A percentile compares a stretch with the other conserved stretches of the same genome.
phyloP scores from a whole-genome alignment of 2,888 invertebrate species.

The Bellardia bayeri region DNA sequence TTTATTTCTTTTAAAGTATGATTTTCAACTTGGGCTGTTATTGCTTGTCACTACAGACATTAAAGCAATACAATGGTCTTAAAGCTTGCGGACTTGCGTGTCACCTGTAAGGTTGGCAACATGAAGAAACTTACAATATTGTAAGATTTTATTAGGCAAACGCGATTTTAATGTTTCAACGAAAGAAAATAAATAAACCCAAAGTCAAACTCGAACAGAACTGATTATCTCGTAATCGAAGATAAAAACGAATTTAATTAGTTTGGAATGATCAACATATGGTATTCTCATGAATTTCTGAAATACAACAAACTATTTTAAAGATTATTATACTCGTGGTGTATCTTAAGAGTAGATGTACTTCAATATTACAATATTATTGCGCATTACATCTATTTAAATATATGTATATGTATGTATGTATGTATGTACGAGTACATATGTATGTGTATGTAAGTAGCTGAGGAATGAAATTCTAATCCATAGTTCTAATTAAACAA shows the following conservation, averaged over 20 bases:
- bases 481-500: conserved; percentile 26
- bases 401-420: no score
- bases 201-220: background rate
- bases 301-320: background rate
- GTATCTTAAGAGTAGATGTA: no score
- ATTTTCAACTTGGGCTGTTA: background rate
- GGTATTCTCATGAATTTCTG: background rate
- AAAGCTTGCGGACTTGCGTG: background rate
- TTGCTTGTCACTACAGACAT: no score
- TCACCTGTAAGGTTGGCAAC: background rate
- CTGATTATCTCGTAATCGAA: conserved; percentile 37
- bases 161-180: conserved; percentile 39
- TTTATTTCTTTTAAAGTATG: background rate
- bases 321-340: no score
- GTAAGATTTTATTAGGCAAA: conserved; percentile 5
- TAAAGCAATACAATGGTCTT: no score
- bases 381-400: no score
- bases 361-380: no score
- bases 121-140: background rate
- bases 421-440: no score
- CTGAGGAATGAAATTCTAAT: conserved; percentile 25
- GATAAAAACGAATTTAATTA: conserved; percentile 53
- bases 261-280: conserved; percentile 38
- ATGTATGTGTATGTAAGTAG: background rate
- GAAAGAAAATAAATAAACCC: background rate